Conservation (phyloP, 2,113 vertebrate genomes). For the Myiopsitta monachus region DNA sequence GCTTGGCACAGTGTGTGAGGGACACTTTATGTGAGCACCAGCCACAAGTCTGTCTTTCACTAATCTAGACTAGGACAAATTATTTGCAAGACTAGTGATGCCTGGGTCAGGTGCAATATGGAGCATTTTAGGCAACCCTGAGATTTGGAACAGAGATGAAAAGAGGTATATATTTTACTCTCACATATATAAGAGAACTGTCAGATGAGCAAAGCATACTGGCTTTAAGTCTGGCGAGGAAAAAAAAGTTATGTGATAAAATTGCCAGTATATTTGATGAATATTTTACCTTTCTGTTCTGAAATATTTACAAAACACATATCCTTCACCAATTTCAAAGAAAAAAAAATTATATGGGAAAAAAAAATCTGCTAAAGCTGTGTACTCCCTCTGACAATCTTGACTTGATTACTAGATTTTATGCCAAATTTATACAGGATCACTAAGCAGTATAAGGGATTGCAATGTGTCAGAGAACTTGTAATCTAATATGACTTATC, state of each 20-base stretch:
- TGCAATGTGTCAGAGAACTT: not conserved
- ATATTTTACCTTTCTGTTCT: not conserved
- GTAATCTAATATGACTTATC: accelerated
- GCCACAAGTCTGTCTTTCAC: not conserved
- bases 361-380: not conserved
- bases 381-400: not conserved
- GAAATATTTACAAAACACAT: not conserved
- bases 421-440: not conserved
- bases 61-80: not conserved
- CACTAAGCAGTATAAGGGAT: not conserved
- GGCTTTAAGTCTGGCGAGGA: not conserved
- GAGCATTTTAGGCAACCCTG: not conserved
- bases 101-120: not conserved
- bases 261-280: not conserved
- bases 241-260: not conserved
- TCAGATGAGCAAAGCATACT: not conserved
- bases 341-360: not conserved
- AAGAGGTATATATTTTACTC: not conserved
- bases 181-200: not conserved
- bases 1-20: accelerated
- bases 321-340: not conserved
- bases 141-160: not conserved
- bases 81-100: not conserved
- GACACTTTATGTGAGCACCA: not conserved
- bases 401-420: not conserved